phyloP scores from a whole-genome alignment of 2,113 vertebrate genomes.

The Plecturocebus donacophilus region DNA sequence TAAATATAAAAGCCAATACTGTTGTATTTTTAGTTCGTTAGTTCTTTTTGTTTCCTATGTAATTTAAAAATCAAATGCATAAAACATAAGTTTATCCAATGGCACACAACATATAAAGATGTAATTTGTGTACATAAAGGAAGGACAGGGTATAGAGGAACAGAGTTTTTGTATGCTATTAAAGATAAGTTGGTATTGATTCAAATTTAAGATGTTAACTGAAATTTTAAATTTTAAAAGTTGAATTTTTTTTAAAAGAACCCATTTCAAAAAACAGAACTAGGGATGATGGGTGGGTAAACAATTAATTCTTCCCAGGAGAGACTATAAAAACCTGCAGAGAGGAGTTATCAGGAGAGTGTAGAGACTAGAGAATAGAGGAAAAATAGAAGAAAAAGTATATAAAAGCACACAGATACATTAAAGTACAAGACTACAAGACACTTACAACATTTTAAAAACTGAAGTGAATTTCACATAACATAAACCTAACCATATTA shows the following conservation, averaged over 20 bases:
- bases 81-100: background rate
- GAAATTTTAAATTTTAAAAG: background rate
- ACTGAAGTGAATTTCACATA: background rate
- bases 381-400: background rate
- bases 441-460: background rate
- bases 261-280: background rate
- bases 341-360: background rate
- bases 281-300: background rate
- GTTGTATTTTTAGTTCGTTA: background rate
- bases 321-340: background rate
- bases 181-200: background rate
- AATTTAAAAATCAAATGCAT: background rate
- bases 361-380: background rate
- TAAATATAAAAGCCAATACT: constrained; percentile 12
- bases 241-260: background rate
- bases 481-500: background rate
- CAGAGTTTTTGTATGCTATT: background rate
- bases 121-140: too few relatives aligned
- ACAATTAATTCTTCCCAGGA: background rate
- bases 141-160: background rate
- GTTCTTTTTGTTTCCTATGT: background rate
- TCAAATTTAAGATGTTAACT: background rate
- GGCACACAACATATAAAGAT: background rate
- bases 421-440: background rate
- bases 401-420: background rate